These are phyloP conservation scores for Petromus typicus DNA, from an alignment of 2,113 vertebrate genomes.

Conservation along the genomic window DNA sequence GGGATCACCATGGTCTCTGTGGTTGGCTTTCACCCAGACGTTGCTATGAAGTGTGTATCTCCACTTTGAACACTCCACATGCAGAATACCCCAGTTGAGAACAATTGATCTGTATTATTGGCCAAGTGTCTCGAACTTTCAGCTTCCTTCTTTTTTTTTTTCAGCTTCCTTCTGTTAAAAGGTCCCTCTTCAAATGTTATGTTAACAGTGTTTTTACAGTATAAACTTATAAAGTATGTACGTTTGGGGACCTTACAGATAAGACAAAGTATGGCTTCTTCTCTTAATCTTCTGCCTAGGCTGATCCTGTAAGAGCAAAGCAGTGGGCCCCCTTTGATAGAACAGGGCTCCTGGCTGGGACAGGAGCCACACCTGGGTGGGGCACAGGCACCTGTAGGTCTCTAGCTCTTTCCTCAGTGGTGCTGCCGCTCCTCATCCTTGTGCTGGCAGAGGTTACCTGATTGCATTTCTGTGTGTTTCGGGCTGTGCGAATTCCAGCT, in stretches of 20 bases:
- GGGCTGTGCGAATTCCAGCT: background rate
- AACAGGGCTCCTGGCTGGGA: background rate
- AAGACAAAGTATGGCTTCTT: rapidly evolving
- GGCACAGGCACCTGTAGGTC: background rate
- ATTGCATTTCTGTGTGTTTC: background rate
- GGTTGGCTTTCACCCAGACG: background rate
- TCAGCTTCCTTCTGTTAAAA: background rate
- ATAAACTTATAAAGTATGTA: background rate
- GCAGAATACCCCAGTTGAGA: background rate
- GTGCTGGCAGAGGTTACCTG: rapidly evolving
- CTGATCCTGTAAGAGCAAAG: background rate
- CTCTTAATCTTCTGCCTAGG: background rate
- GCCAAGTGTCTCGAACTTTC: background rate
- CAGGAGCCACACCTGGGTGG: rapidly evolving
- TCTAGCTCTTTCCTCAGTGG: background rate
- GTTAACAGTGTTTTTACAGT: background rate
- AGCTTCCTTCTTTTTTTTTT: background rate
- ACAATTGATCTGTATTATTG: background rate
- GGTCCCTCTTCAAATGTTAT: background rate
- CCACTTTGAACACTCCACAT: background rate
- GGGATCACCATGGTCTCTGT: background rate
- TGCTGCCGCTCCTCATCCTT: rapidly evolving
- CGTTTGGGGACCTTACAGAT: background rate
- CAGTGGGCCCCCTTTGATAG: too few relatives aligned
- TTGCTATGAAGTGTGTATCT: background rate